A percentile compares a stretch with the other conserved stretches of the same genome.
Conservation (phyloP, 2,113 vertebrate genomes). For the Pterocles burchelli region DNA sequence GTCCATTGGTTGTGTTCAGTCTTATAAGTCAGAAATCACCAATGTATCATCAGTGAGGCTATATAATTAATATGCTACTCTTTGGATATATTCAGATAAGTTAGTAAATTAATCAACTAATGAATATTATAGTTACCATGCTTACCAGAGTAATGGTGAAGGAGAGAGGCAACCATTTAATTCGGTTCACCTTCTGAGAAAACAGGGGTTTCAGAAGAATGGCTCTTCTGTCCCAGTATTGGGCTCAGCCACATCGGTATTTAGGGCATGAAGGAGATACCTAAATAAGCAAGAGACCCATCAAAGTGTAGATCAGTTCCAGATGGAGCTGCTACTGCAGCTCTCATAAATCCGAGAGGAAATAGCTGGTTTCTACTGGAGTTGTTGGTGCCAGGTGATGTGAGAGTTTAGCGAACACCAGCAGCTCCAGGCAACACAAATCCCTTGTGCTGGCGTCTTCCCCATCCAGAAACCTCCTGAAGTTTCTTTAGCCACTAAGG, state of each 20-base stretch:
- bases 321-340: neutral
- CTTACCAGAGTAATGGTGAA: neutral
- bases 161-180: neutral
- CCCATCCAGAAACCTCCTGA: neutral
- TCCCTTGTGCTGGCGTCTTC: neutral
- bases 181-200: neutral
- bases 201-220: neutral
- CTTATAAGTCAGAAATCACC: neutral
- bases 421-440: neutral
- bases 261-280: neutral
- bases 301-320: neutral
- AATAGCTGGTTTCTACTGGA: neutral
- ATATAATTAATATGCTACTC: neutral
- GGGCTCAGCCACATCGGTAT: fast-evolving
- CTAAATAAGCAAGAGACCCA: neutral
- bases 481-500: neutral
- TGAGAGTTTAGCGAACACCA: neutral
- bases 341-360: neutral
- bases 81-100: neutral
- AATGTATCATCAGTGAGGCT: neutral
- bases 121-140: neutral
- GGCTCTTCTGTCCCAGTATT: fast-evolving
- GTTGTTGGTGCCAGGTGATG: neutral
- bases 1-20: neutral
- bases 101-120: neutral